These are phyloP conservation scores for Protosalanx chinensis DNA, from an alignment of 2,797 vertebrate species.

Conservation along the genomic window DNA sequence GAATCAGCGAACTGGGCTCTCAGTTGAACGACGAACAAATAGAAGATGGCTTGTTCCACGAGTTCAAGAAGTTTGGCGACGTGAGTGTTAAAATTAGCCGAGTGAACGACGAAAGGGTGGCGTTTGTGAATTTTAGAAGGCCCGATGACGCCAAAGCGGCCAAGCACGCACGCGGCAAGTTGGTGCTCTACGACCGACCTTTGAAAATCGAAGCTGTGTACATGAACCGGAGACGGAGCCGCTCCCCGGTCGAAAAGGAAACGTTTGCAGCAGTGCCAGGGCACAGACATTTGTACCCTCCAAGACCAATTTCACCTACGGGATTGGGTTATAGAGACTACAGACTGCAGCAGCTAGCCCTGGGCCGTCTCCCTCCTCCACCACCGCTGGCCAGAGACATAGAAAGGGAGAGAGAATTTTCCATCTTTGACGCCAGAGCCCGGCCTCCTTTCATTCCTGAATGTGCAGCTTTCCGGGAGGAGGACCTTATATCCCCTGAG, in stretches of 20 bases:
- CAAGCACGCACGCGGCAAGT: slow-evolving; percentile 88
- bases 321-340: slow-evolving; percentile 88
- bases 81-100: slow-evolving; percentile 95
- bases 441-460: slow-evolving; percentile 82
- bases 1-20: slow-evolving; percentile 92
- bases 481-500: slow-evolving; percentile 86
- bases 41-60: slow-evolving; percentile 94
- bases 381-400: slow-evolving; percentile 85
- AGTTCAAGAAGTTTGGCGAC: slow-evolving; percentile 95
- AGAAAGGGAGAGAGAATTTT: slow-evolving; percentile 86
- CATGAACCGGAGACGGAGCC: slow-evolving; percentile 76
- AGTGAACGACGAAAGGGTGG: slow-evolving; percentile 87
- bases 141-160: slow-evolving; percentile 92
- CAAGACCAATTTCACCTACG: slow-evolving; percentile 82
- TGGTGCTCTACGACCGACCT: slow-evolving; percentile 92
- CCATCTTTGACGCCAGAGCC: slow-evolving; percentile 81
- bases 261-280: slow-evolving; percentile 65
- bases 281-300: slow-evolving; percentile 73
- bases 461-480: slow-evolving; percentile 81
- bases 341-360: slow-evolving; percentile 88
- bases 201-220: slow-evolving; percentile 93
- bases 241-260: slow-evolving; percentile 86
- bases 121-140: slow-evolving; percentile 93
- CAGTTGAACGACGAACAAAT: slow-evolving; percentile 92
- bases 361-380: slow-evolving; percentile 85